Evolutionary conservation across 2,797 vertebrate genomes (phyloP).

Genomic region (Ammospiza maritima): DNA sequence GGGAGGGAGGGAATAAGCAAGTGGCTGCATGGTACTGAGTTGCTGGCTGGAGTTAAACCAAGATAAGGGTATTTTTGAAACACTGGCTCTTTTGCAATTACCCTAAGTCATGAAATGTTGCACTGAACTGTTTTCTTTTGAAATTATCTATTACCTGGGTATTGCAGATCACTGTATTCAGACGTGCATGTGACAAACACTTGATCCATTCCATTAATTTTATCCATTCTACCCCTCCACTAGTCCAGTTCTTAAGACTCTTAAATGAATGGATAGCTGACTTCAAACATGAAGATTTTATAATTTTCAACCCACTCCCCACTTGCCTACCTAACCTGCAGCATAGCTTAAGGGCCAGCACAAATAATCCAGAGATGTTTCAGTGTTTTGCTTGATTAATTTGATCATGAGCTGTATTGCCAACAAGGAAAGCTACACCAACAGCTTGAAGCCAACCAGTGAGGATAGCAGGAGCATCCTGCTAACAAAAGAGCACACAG

Average conservation of each 20-base stretch:
- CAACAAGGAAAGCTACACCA: neutral
- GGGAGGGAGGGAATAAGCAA: neutral
- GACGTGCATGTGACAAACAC: rapidly evolving
- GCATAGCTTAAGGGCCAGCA: neutral
- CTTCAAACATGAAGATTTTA: neutral
- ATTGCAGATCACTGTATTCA: neutral
- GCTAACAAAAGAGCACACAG: neutral
- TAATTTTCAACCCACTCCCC: neutral
- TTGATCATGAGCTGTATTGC: neutral
- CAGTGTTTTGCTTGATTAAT: neutral
- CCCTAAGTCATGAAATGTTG: neutral
- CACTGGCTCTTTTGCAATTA: neutral
- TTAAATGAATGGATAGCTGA: neutral
- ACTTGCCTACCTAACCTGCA: neutral
- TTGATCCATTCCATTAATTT: neutral
- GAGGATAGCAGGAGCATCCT: neutral
- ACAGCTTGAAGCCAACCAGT: neutral
- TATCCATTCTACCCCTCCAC: neutral
- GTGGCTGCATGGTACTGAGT: neutral
- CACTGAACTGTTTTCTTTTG: neutral
- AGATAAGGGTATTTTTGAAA: neutral
- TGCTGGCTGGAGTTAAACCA: neutral
- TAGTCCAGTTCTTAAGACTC: neutral
- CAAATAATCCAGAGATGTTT: neutral
- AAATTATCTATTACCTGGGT: neutral